Conservation (phyloP, 2,797 vertebrate species). For the Cyclopterus lumpus region DNA sequence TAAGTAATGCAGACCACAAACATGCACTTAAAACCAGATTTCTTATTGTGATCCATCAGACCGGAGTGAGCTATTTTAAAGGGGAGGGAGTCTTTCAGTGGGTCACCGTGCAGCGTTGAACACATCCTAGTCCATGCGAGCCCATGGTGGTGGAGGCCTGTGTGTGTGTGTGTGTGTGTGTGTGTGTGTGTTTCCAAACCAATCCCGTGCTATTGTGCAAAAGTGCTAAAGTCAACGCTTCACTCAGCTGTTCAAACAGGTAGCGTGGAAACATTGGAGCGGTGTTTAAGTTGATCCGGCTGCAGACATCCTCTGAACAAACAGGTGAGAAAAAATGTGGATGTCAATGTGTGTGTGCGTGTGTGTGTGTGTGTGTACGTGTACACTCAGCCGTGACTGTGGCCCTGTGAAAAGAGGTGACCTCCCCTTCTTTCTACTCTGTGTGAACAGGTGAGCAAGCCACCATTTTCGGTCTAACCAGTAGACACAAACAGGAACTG, state of each 20-base stretch:
- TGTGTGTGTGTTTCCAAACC: conserved; percentile 57
- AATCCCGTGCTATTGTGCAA: conserved; percentile 69
- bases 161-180: no score
- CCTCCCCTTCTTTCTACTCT: conserved; percentile 65
- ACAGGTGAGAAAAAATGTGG: conserved; percentile 70
- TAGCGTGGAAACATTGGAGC: conserved; percentile 71
- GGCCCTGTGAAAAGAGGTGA: conserved; percentile 48
- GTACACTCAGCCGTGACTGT: conserved; percentile 57
- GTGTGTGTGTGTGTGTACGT: conserved; percentile 38
- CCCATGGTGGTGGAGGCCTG: conserved; percentile 6
- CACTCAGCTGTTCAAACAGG: conserved; percentile 86
- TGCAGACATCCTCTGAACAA: conserved; percentile 76
- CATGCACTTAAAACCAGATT: conserved; percentile 74
- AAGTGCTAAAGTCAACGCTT: conserved; percentile 76
- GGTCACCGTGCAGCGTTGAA: conserved; percentile 42
- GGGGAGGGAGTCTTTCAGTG: conserved; percentile 36
- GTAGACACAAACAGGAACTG: conserved; percentile 49
- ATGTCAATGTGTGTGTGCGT: conserved; percentile 40
- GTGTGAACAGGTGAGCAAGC: conserved; percentile 82
- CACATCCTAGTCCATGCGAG: conserved; percentile 57
- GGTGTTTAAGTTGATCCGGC: conserved; percentile 74
- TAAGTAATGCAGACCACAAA: conserved; percentile 79
- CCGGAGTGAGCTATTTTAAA: conserved; percentile 62
- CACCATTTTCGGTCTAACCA: conserved; percentile 52
- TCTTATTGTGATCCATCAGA: conserved; percentile 75